Evolutionary conservation across 2,797 vertebrate genomes (phyloP).

Genomic region (Pampus argenteus): DNA sequence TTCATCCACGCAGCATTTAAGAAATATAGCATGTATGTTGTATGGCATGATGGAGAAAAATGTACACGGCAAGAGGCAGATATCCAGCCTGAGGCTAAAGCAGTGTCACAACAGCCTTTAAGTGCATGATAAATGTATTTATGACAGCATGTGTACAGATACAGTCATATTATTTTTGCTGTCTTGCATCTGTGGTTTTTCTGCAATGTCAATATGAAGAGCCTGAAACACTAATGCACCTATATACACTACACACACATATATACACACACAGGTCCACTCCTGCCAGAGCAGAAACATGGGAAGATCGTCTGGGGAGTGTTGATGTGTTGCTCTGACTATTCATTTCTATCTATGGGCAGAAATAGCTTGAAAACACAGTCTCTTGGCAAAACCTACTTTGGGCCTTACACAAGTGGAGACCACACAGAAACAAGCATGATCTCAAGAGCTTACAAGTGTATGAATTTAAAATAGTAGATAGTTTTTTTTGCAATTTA

Average conservation of each 20-base stretch:
- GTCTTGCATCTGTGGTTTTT: constrained; percentile 23
- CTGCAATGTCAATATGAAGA: constrained; percentile 21
- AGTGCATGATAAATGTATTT: constrained; percentile 40
- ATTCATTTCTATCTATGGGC: constrained; percentile 67
- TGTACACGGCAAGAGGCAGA: constrained; percentile 11
- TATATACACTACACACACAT: constrained; percentile 4
- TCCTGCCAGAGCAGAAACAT: constrained; percentile 50
- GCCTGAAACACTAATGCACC: constrained; percentile 1
- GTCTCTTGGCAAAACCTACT: constrained; percentile 73
- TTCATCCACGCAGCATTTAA: constrained; percentile 1
- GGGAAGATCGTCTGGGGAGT: constrained; percentile 42
- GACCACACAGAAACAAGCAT: constrained; percentile 39
- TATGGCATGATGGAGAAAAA: constrained; percentile 23
- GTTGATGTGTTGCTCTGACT: constrained; percentile 65
- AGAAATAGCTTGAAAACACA: constrained; percentile 67
- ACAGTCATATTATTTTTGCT: constrained; percentile 31
- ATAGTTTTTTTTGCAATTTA: no score
- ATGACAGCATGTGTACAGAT: constrained; percentile 23
- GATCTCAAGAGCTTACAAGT: no score
- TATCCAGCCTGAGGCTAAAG: constrained; percentile 28
- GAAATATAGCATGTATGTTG: constrained; percentile 22
- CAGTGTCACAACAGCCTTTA: constrained; percentile 31
- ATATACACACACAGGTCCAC: constrained; percentile 2
- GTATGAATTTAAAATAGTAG: no score
- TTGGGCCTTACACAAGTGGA: constrained; percentile 43